Evolutionary conservation across 2,888 invertebrate genomes (phyloP).

Genomic region (Saturnia japonica): DNA sequence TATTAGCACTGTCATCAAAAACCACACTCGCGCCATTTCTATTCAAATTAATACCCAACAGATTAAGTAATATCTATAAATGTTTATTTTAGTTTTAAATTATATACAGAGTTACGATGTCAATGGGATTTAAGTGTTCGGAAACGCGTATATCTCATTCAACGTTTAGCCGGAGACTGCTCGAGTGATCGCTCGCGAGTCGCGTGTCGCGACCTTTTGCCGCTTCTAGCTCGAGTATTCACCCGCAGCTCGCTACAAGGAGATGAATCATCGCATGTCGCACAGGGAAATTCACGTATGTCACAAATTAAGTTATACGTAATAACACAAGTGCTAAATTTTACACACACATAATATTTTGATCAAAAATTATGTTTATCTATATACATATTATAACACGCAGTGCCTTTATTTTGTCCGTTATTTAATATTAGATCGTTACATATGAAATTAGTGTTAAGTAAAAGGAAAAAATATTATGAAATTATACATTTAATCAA

Average conservation of each 20-base stretch:
- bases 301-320: conserved; percentile 31
- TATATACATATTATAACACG: too few relatives aligned
- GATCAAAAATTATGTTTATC: conserved; percentile 15
- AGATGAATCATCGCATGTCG: conserved; percentile 61
- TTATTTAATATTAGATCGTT: too few relatives aligned
- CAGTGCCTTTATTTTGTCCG: too few relatives aligned
- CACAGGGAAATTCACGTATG: conserved; percentile 65
- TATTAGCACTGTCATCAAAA: conserved; percentile 55
- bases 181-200: conserved; percentile 38
- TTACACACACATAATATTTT: conserved; percentile 23
- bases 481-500: too few relatives aligned
- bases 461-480: too few relatives aligned
- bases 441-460: too few relatives aligned
- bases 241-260: conserved; percentile 33
- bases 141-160: conserved; percentile 49
- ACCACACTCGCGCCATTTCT: conserved; percentile 61
- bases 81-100: conserved; percentile 16
- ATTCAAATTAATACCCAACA: conserved; percentile 13
- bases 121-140: conserved; percentile 45
- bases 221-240: conserved; percentile 42
- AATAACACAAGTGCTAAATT: background rate
- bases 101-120: conserved; percentile 11
- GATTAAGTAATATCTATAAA: conserved; percentile 10
- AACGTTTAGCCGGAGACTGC: conserved; percentile 53
- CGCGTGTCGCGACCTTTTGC: conserved; percentile 34